These are phyloP conservation scores for Gorsachius goisagi DNA, from an alignment of 2,113 vertebrate species.

Conservation along the genomic window DNA sequence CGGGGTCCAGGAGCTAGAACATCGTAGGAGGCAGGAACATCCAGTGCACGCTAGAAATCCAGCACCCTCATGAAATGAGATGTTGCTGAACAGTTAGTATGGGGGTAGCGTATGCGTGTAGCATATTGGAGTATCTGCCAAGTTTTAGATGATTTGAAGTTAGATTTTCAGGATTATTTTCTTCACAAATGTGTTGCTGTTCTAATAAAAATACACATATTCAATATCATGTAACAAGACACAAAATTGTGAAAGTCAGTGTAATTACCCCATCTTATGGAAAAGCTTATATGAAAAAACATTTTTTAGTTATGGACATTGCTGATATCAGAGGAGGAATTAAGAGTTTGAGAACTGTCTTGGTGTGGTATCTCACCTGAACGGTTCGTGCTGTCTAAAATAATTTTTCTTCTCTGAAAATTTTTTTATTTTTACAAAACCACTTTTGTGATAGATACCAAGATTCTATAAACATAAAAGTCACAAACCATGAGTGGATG, in stretches of 20 bases:
- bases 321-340: neutral
- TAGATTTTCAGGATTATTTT: neutral
- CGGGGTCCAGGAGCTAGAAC: neutral
- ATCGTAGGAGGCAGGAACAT: neutral
- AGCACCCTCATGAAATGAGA: neutral
- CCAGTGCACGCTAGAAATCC: neutral
- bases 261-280: neutral
- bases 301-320: neutral
- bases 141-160: neutral
- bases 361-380: neutral
- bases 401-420: neutral
- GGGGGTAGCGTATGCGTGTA: rapidly evolving
- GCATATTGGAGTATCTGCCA: neutral
- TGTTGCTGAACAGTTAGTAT: neutral
- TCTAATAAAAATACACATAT: neutral
- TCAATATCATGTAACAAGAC: neutral
- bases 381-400: neutral
- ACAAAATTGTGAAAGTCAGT: neutral
- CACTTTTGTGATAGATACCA: neutral
- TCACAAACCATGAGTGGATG: neutral
- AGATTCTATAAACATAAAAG: neutral
- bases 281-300: neutral
- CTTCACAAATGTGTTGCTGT: neutral
- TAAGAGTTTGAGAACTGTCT: neutral
- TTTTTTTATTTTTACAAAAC: neutral